Conservation (phyloP, 2,888 invertebrate genomes). For the Eilema griseolum region DNA sequence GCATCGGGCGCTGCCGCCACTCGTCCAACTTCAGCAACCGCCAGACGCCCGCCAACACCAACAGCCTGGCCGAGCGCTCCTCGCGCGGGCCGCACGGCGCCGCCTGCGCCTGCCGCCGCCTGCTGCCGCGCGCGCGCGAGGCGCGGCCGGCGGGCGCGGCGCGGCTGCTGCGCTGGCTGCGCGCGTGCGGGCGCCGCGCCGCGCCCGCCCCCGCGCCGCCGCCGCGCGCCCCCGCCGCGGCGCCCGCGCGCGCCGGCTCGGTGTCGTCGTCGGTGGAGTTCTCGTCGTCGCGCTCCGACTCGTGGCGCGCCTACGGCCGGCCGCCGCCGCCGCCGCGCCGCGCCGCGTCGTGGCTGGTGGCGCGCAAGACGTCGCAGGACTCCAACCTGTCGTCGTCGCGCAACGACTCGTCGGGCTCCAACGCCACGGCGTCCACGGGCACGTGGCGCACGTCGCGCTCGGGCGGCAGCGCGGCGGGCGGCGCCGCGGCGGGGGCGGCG, state of each 20-base stretch:
- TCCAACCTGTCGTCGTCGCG: slow-evolving; percentile 96
- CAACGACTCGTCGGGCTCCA: slow-evolving; percentile 96
- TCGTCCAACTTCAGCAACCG: slow-evolving; percentile 95
- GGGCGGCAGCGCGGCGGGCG: slow-evolving; percentile 92
- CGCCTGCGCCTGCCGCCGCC: slow-evolving; percentile 87
- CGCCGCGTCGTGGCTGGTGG: slow-evolving; percentile 95
- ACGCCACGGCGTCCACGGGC: slow-evolving; percentile 95
- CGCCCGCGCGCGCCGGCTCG: slow-evolving; percentile 90
- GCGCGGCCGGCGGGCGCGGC: slow-evolving; percentile 76
- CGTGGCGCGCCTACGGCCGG: slow-evolving; percentile 93
- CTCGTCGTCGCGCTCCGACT: slow-evolving; percentile 95
- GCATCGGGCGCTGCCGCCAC: slow-evolving; percentile 94
- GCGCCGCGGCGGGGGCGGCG: slow-evolving; percentile 86
- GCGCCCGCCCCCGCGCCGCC: slow-evolving; percentile 50
- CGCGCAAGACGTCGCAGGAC: slow-evolving; percentile 97
- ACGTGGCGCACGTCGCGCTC: slow-evolving; percentile 96
- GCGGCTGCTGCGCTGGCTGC: slow-evolving; percentile 64
- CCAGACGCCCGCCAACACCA: slow-evolving; percentile 95
- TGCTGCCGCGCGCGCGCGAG: slow-evolving; percentile 89
- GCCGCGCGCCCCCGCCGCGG: slow-evolving; percentile 59
- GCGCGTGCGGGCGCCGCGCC: slow-evolving; percentile 63
- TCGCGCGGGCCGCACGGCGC: slow-evolving; percentile 90
- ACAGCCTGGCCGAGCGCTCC: slow-evolving; percentile 93
- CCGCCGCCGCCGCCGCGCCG: slow-evolving; percentile 93
- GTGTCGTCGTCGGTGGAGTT: slow-evolving; percentile 96